phyloP scores from a whole-genome alignment of 2,888 invertebrate species.

The Drosophila subquinaria region DNA sequence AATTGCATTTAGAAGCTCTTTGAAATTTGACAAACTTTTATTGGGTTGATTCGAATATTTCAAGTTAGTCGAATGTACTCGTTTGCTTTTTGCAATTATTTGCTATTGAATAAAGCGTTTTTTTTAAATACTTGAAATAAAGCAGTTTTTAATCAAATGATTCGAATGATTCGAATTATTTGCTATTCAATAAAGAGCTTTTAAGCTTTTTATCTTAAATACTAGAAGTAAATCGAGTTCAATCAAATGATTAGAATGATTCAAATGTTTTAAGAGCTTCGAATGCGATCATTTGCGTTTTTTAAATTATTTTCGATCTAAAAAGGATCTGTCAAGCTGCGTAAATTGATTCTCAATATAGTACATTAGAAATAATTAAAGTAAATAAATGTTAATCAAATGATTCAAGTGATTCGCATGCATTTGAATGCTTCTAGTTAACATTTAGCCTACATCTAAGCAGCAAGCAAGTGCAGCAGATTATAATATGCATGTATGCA shows the following conservation, averaged over 20 bases:
- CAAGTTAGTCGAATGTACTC: neutral
- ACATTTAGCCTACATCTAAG: neutral
- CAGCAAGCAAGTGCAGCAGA: neutral
- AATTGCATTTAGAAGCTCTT: neutral
- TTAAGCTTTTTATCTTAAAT: too few species aligned
- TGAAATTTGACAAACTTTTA: neutral
- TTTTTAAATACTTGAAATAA: too few species aligned
- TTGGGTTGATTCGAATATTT: neutral
- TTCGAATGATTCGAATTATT: too few species aligned
- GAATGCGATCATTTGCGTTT: neutral
- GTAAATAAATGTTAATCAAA: neutral
- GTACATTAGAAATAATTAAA: neutral
- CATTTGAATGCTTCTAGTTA: neutral
- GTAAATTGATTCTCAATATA: neutral
- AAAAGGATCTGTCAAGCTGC: neutral
- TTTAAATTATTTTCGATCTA: neutral
- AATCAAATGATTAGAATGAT: neutral
- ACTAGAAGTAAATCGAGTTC: too few species aligned
- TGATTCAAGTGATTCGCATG: neutral
- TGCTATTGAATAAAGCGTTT: neutral
- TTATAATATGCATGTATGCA: slow-evolving; percentile 1
- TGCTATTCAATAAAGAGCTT: too few species aligned
- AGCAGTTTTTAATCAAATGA: too few species aligned
- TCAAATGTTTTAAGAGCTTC: neutral
- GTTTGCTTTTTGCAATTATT: neutral